Base-by-base conservation (phyloP, 2,797 vertebrate genomes). In the Oreonectes daqikongensis region DNA sequence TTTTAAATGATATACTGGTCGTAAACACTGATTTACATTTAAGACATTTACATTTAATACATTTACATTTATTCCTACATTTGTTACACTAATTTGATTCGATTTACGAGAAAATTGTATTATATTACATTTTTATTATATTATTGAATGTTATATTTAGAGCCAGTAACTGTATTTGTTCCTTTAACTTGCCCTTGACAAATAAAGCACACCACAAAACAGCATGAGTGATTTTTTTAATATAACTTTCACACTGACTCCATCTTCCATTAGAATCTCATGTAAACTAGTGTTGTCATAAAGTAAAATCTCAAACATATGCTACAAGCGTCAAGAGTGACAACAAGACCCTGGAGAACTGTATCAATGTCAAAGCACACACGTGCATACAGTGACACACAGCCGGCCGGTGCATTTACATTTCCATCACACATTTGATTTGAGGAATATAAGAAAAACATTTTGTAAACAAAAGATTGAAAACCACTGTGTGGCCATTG, bases 291-390 rank as follows among this genome's bases (percentile, higher is more conserved):
- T n/a, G 8, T 5, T 44, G 22, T 22, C 70, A 72, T 11, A 15
- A 6, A 40, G 24, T 22, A 42, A 42, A 77, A 46, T 35, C 35
- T 68, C 26, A 69, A 70, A 70, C 44, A 53, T 20, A 40, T 35
- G 14, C 17, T 70, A 22, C 44, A 69, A 32, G 20, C 38, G n/a
- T 44, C 18, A 40, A 40, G 22, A 35, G 46, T 63, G 30, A 63
- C 28, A 24, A 63, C 14, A 26, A 48, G 57, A 72, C n/a, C 59
- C 17, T 72, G 9, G 28, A 35, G 46, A 73, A 50, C 57, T 38
- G 4, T 50, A 63, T 17, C 20, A 63, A 42, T 48, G 6, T 4
- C 26, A 17, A 50, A 38, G n/a, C 0, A 60, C 30, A 32, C 30
- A 32, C 7, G 35, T 1, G 11, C 20, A 60, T 60, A 60, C 17